Evolutionary conservation across 2,113 vertebrate genomes (phyloP), one percentile per base, ranked within the genome.

Genomic region (Stercorarius parasiticus): DNA sequence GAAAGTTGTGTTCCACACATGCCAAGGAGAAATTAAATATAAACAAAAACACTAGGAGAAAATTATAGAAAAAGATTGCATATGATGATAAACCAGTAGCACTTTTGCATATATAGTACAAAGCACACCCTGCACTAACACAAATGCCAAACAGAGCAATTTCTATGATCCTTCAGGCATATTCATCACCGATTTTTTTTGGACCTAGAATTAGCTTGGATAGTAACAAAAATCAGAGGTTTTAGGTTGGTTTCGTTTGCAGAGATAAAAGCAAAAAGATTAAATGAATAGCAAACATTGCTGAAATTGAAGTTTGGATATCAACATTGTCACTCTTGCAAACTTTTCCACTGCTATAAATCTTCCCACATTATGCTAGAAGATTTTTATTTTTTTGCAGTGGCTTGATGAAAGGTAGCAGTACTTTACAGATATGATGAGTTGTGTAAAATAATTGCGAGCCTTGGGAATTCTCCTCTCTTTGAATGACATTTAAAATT

Each of bases 181-280:
- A 53, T 30, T 80, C 82, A 82, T 81, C 58, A 87, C 38, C 84
- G 40, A 20, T 49, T 62, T 49, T 80, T 64, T 64, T 90, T 96
- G 21, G 71, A 70, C 32, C 32, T 34, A 69, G 74, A 91, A 91
- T 80, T 82, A 82, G 15, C 52, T 73, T 77, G 23, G 42, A 84
- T 53, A 82, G 36, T 67, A 80, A 82, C 14, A 91, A 94, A 95
- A 97, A 82, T 61, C 59, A 85, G 74, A 94, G 45, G 53, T 43
- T 94, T 96, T 58, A 40, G 67, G 34, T 91, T 0, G 0, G 88
- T 94, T 90, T 73, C 67, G 27, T 80, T 94, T 62, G 19, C 72
- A 91, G 82, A 93, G 79, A 93, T 95, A 74, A 95, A 95, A 94
- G 89, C 45, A 76, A 70, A 94, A 87, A 79, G 89, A 95, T 95